Evolutionary conservation across 2,888 invertebrate genomes (phyloP).

Genomic region (Mesorhabditis spiculigera): DNA sequence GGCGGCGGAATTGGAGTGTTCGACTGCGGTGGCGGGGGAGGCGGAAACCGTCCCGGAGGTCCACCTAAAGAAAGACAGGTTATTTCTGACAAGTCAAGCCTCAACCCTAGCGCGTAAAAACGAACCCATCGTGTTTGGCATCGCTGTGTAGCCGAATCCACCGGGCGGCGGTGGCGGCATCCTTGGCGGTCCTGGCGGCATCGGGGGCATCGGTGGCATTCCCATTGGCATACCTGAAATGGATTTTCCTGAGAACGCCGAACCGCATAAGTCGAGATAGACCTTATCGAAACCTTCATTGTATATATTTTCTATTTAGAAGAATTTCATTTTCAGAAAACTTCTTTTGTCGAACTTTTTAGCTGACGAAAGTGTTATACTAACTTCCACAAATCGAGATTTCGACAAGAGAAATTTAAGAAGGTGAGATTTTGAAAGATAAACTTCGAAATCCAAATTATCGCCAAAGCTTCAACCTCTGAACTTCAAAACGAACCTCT

Average conservation of each 20-base stretch:
- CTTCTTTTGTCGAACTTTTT: slow-evolving; percentile 8
- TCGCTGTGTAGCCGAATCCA: slow-evolving; percentile 12
- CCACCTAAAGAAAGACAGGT: slow-evolving; percentile 12
- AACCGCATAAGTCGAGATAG: slow-evolving; percentile 15
- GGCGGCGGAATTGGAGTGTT: slow-evolving; percentile 2
- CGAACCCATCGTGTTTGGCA: slow-evolving; percentile 15
- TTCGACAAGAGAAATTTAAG: slow-evolving; percentile 3
- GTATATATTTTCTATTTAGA: no score
- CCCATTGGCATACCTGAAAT: slow-evolving; percentile 24
- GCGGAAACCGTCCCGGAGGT: slow-evolving; percentile 34
- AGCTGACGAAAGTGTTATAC: background rate
- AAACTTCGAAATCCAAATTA: background rate
- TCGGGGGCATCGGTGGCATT: slow-evolving; percentile 29
- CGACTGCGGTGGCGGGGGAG: slow-evolving; percentile 22
- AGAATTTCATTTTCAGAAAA: background rate
- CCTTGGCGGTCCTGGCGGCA: slow-evolving; percentile 35
- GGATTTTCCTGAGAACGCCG: slow-evolving; percentile 9
- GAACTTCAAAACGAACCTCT: slow-evolving; percentile 4
- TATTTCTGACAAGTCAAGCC: background rate
- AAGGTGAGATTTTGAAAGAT: no score
- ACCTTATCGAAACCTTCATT: no score
- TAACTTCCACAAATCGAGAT: no score
- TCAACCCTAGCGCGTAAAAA: background rate
- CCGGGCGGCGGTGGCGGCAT: slow-evolving; percentile 33
- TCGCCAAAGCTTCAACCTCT: slow-evolving; percentile 7